phyloP scores from a whole-genome alignment of 2,113 vertebrate species.

The Myodes glareolus region DNA sequence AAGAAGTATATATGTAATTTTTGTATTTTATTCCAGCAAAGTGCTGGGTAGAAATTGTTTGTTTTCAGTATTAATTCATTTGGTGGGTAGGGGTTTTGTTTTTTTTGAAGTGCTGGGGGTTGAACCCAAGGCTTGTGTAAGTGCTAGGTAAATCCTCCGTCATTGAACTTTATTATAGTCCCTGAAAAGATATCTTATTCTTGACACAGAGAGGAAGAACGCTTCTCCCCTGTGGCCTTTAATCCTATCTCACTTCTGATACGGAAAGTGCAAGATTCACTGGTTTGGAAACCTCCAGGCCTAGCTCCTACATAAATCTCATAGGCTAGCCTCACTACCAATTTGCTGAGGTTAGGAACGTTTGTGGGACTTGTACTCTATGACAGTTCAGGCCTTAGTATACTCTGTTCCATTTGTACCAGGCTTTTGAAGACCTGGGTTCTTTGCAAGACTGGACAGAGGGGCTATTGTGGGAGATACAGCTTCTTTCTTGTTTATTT shows the following conservation, averaged over 20 bases:
- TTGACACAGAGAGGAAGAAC: neutral
- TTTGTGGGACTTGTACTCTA: neutral
- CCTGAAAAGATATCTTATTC: neutral
- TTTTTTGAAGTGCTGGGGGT: neutral
- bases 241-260: neutral
- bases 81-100: neutral
- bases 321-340: neutral
- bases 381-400: constrained; percentile 32
- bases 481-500: constrained; percentile 31
- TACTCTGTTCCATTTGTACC: constrained; percentile 3
- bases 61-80: constrained; percentile 30
- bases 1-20: constrained; percentile 16
- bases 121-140: neutral
- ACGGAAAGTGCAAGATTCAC: neutral
- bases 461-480: neutral
- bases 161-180: neutral
- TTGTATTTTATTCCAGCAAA: constrained; percentile 44
- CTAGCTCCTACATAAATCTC: neutral
- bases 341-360: neutral
- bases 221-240: constrained; percentile 39
- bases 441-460: constrained; percentile 50
- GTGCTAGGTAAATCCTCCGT: neutral
- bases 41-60: constrained; percentile 35
- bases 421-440: constrained; percentile 32
- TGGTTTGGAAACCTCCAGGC: neutral